phyloP scores from a whole-genome alignment of 1,140 invertebrate species.

The Halyomorpha halys region DNA sequence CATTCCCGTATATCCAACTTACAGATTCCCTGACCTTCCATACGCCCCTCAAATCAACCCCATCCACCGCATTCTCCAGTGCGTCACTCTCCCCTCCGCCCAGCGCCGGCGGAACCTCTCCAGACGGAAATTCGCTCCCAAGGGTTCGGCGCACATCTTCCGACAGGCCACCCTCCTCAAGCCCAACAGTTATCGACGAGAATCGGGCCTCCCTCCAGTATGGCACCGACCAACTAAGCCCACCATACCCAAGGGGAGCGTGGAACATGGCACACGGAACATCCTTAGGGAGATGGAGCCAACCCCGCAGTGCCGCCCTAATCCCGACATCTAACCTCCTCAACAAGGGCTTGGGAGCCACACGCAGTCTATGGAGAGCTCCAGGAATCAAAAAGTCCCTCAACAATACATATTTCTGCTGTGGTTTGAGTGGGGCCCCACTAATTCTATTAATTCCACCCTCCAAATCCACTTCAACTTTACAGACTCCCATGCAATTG shows the following conservation, averaged over 20 bases:
- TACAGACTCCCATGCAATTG: background rate
- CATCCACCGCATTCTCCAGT: background rate
- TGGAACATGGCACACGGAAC: conserved; percentile 27
- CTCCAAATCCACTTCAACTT: background rate
- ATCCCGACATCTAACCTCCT: background rate
- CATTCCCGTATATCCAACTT: background rate
- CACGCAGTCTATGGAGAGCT: background rate
- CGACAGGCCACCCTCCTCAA: background rate
- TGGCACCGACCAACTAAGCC: conserved; percentile 13
- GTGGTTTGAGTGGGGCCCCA: conserved; percentile 2
- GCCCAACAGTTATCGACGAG: background rate
- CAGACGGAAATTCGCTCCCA: background rate
- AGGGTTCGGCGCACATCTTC: background rate
- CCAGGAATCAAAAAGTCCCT: background rate
- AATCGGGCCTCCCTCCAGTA: background rate
- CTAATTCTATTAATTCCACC: background rate
- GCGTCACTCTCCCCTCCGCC: background rate
- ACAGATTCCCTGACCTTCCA: background rate
- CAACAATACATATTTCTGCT: background rate
- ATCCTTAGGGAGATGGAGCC: conserved; percentile 25
- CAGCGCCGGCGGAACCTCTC: background rate
- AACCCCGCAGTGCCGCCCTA: conserved; percentile 18
- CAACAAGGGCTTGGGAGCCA: background rate
- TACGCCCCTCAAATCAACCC: background rate
- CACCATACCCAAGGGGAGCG: conserved; percentile 20